phyloP scores from a whole-genome alignment of 2,797 vertebrate species.

The Ciconia nigra region DNA sequence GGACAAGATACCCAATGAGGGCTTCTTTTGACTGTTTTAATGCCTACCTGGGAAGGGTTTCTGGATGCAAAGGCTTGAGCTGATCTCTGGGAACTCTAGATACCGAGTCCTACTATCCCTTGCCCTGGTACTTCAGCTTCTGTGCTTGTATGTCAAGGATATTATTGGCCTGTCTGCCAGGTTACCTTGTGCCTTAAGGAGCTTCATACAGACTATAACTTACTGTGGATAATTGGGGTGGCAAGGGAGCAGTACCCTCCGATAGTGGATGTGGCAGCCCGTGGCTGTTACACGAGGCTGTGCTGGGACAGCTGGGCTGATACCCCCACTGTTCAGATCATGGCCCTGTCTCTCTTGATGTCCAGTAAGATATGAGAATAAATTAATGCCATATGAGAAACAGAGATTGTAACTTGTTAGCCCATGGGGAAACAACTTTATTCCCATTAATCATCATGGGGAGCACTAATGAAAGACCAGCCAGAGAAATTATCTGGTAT shows the following conservation, averaged over 20 bases:
- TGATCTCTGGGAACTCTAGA: background rate
- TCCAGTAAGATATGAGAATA: background rate
- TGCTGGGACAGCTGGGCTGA: background rate
- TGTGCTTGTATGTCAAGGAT: rapidly evolving
- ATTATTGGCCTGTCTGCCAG: background rate
- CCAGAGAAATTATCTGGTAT: background rate
- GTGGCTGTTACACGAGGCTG: rapidly evolving
- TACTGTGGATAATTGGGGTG: background rate
- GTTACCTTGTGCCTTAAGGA: background rate
- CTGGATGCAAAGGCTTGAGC: background rate
- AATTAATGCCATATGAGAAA: background rate
- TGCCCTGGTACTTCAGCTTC: background rate
- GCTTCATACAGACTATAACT: background rate
- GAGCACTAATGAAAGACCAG: background rate
- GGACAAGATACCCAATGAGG: background rate
- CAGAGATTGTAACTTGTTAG: background rate
- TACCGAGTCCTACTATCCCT: background rate
- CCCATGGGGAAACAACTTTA: background rate
- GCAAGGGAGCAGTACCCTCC: background rate
- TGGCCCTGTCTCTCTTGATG: background rate
- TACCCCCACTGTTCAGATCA: background rate
- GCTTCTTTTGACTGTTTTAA: background rate
- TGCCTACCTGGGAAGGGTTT: background rate
- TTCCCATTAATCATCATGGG: background rate
- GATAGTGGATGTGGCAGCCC: background rate